Percentiles rank a stretch among this genome's conserved stretches.
phyloP scores from a whole-genome alignment of 2,797 vertebrate genomes.

The Pachyuromys duprasi region DNA sequence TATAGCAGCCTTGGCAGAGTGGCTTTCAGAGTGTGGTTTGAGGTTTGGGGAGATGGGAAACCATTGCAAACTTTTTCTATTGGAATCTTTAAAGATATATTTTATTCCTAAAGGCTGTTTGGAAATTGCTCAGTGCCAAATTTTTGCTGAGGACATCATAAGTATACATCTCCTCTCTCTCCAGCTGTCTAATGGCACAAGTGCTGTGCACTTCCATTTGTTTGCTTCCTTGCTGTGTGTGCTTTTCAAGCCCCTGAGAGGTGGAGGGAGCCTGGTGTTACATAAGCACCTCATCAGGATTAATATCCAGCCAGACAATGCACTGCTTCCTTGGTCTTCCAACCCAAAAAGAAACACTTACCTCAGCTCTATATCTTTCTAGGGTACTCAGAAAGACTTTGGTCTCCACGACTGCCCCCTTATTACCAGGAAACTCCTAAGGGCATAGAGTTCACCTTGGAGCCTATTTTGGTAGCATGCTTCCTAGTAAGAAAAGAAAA shows the following conservation, averaged over 20 bases:
- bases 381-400: background rate
- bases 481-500: background rate
- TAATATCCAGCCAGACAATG: constrained; percentile 40
- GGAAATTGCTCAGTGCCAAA: constrained; percentile 11
- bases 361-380: background rate
- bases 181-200: constrained; percentile 6
- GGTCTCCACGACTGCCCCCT: constrained; percentile 15
- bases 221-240: constrained; percentile 33
- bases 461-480: background rate
- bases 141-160: constrained; percentile 10
- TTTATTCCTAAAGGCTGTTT: constrained; percentile 39
- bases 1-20: background rate
- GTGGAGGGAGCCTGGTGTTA: constrained; percentile 60
- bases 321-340: background rate
- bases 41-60: background rate
- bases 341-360: background rate
- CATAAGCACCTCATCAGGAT: constrained; percentile 72
- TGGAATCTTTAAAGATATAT: constrained; percentile 39
- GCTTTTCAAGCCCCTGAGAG: constrained; percentile 45
- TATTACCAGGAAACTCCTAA: background rate
- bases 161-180: background rate
- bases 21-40: background rate
- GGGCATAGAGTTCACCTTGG: background rate
- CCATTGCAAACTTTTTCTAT: background rate
- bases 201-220: background rate